These are phyloP conservation scores for Tipula helvola DNA, from an alignment of 2,888 invertebrate species.

Conservation along the genomic window DNA sequence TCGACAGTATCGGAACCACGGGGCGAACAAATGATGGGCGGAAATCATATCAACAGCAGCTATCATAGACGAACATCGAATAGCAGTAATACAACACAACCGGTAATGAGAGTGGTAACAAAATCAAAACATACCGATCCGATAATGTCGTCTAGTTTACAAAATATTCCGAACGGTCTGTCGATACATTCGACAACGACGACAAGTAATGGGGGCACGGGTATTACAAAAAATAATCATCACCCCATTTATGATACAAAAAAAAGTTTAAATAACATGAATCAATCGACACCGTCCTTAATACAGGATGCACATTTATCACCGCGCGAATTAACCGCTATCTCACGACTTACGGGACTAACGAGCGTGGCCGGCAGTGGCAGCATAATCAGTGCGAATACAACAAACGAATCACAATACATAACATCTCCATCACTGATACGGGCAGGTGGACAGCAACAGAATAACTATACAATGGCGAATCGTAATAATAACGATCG, in stretches of 20 bases:
- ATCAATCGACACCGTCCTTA: constrained; percentile 17
- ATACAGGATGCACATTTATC: constrained; percentile 14
- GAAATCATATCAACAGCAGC: not conserved
- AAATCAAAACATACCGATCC: constrained; percentile 34
- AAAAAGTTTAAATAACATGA: constrained; percentile 22
- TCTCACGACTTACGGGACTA: not conserved
- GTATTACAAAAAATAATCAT: constrained; percentile 14
- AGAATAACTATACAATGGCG: constrained; percentile 15
- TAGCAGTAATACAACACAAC: not conserved
- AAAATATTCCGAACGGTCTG: constrained; percentile 36
- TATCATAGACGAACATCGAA: not conserved
- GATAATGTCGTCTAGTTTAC: constrained; percentile 35
- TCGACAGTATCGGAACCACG: constrained; percentile 30
- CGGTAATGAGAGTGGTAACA: constrained; percentile 21
- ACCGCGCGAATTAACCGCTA: constrained; percentile 17
- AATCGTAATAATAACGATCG: constrained; percentile 4
- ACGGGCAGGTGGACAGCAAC: constrained; percentile 19
- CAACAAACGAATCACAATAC: constrained; percentile 20
- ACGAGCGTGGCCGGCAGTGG: not conserved
- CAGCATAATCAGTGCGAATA: not conserved
- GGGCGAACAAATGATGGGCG: constrained; percentile 24
- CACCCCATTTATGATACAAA: constrained; percentile 15
- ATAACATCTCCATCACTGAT: constrained; percentile 24
- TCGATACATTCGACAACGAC: constrained; percentile 22
- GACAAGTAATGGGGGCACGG: constrained; percentile 16